These are phyloP conservation scores for Platynereis dumerilii DNA, from an alignment of 2,888 invertebrate genomes.

Conservation along the genomic window DNA sequence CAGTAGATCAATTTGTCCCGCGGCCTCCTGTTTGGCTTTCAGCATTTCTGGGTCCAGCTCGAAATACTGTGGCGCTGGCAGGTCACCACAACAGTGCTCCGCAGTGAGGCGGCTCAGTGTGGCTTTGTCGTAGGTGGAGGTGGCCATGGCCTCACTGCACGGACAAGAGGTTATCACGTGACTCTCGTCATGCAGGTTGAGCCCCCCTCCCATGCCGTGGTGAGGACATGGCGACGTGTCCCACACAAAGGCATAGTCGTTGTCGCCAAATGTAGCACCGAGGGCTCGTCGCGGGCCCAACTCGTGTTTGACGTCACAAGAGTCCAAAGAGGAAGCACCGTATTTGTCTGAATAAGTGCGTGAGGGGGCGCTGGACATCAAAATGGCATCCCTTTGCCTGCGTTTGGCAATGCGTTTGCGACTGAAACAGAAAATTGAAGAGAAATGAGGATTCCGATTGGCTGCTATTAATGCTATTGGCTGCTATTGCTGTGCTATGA, in stretches of 20 bases:
- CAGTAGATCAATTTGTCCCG: constrained; percentile 5
- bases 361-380: too few species aligned
- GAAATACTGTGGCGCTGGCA: constrained; percentile 14
- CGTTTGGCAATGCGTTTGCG: too few species aligned
- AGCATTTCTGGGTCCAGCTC: constrained; percentile 20
- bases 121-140: constrained; percentile 17
- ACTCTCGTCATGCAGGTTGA: not conserved
- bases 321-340: too few species aligned
- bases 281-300: not conserved
- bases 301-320: too few species aligned
- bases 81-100: not conserved
- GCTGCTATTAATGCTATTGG: too few species aligned
- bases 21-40: not conserved
- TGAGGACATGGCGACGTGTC: constrained; percentile 11
- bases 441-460: too few species aligned
- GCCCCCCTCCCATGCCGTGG: not conserved
- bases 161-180: constrained; percentile 4
- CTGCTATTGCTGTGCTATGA: too few species aligned
- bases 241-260: constrained; percentile 25
- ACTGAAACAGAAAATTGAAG: too few species aligned
- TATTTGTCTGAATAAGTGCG: too few species aligned
- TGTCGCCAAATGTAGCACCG: constrained; percentile 14
- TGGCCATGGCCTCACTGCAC: not conserved
- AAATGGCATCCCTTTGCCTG: too few species aligned
- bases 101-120: not conserved